Evolutionary conservation across 2,888 invertebrate species (phyloP).

Genomic region (Drosophila kuntzei): DNA sequence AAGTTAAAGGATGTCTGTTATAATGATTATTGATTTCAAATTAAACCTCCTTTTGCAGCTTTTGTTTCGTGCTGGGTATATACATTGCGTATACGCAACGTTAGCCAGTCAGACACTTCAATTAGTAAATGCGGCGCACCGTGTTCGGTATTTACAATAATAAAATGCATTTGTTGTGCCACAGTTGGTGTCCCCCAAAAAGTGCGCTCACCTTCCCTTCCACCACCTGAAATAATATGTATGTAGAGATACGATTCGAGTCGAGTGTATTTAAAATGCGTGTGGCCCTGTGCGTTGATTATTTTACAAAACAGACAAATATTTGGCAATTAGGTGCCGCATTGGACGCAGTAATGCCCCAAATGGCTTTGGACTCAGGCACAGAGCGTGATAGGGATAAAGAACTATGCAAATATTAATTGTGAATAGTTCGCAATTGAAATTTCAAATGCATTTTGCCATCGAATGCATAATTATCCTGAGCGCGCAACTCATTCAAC

Average conservation of each 20-base stretch:
- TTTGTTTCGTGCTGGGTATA: background rate
- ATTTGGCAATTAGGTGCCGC: constrained; percentile 66
- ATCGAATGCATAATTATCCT: constrained; percentile 53
- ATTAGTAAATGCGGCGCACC: constrained; percentile 60
- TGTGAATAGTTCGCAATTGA: constrained; percentile 38
- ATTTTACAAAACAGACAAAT: constrained; percentile 62
- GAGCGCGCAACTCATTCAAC: constrained; percentile 11
- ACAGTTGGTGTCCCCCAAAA: constrained; percentile 12
- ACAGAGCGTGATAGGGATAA: background rate
- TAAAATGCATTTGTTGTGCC: constrained; percentile 41
- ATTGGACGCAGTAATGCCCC: constrained; percentile 14
- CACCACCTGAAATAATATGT: constrained; percentile 24
- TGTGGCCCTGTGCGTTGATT: constrained; percentile 38
- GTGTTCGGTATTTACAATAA: constrained; percentile 56
- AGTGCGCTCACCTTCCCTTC: constrained; percentile 3
- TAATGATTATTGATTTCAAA: background rate
- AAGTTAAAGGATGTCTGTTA: too few species aligned
- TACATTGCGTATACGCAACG: constrained; percentile 56
- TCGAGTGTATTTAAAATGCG: constrained; percentile 41
- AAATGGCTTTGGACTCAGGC: constrained; percentile 19
- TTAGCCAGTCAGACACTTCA: constrained; percentile 41
- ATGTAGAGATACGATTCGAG: constrained; percentile 6
- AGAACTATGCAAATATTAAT: constrained; percentile 44
- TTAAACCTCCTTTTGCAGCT: background rate
- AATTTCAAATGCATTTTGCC: constrained; percentile 38